Base-by-base conservation (phyloP, 2,888 invertebrate species). In the Alsophila aescularia region DNA sequence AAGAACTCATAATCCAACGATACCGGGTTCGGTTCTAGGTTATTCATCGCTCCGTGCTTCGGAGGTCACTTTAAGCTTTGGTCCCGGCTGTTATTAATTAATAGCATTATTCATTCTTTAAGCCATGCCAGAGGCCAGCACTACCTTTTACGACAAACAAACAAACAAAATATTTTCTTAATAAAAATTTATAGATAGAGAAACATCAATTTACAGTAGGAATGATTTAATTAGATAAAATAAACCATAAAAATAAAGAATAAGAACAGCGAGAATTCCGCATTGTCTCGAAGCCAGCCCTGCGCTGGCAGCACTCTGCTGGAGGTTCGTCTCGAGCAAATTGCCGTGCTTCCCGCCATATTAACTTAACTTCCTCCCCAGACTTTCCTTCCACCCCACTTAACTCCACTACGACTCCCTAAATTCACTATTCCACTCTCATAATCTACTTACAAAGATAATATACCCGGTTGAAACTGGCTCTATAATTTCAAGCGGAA, bases 331-430 rank as follows among this genome's bases (percentile, higher is more conserved):
- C 89, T 87, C 83, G 83, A 84, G 86, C 88, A 90, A 90, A 90
- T 90, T 90, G 86, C 86, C 84, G 81, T 84, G 85, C 87, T 88
- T 86, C 87, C 85, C 83, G 82, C 86, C 86, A 85, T 87, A 89
- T 89, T 89, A 87, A 87, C 87, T 89, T 88, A 87, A 78, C 80
- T 79, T 81, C 79, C 75, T 73, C 77, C 77, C 73, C 66, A 69
- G 71, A 66, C 67, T 72, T 74, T 72, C 55, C 50, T 44, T 50
- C 50, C 50, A 56, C 55, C 55, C 44, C 45, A 51, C 55, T 56
- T 56, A 50, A 45, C 55, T 55, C 40, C 69, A 72, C 73, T 77
- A 68, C 66, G 58, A 69, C 67, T 71, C 71, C 68, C 71, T 75
- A 75, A 80, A 75, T 76, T 79, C 74, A 76, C 77, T 69, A 72